Base-by-base conservation (phyloP, 2,113 vertebrate genomes). In the Thermophis baileyi region DNA sequence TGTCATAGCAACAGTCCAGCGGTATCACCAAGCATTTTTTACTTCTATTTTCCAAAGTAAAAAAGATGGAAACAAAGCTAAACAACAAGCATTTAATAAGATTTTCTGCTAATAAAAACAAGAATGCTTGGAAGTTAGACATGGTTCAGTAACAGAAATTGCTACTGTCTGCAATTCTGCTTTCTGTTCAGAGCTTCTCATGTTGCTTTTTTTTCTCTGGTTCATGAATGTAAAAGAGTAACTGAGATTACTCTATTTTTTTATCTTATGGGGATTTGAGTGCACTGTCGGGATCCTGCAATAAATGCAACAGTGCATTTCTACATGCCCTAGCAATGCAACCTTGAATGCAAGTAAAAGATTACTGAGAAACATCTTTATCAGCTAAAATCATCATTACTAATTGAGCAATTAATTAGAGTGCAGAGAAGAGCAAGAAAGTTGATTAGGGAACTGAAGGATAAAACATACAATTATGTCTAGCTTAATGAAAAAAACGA, bases 11-110 rank as follows among this genome's bases (percentile, higher is more conserved):
- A 95, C 55, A 95, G 49, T 92, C 97, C 93, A 93, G 86, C 87
- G 95, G 94, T 95, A 44, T 53, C 93, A 53, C 2, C 93, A 95
- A 95, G 92, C 88, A 87, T 92, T 96, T 96, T 81, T 97, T 95
- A 94, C 40, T 55, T 93, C 47, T 85, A 53, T 94, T 93, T 94
- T 94, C 93, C 93, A 95, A 96, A 40, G 50, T 49, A 50, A 44
- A 55, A 53, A 89, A 55, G 85, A 93, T 49, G 81, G 93, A 95
- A 97, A 51, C 12, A 87, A 93, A 3, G 93, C 53, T 44, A 94
- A 96, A 96, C 93, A 92, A 24, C 85, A 49, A 94, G 6, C 49
- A 90, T 90, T 96, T 97, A 93, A 91, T 94, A 91, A 87, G 92
- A 95, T 92, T 12, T 2, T 95, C 55, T 2, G 0, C 10, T 94